These are phyloP conservation scores for Moxostoma hubbsi DNA, from an alignment of 2,797 vertebrate species.

Conservation along the genomic window DNA sequence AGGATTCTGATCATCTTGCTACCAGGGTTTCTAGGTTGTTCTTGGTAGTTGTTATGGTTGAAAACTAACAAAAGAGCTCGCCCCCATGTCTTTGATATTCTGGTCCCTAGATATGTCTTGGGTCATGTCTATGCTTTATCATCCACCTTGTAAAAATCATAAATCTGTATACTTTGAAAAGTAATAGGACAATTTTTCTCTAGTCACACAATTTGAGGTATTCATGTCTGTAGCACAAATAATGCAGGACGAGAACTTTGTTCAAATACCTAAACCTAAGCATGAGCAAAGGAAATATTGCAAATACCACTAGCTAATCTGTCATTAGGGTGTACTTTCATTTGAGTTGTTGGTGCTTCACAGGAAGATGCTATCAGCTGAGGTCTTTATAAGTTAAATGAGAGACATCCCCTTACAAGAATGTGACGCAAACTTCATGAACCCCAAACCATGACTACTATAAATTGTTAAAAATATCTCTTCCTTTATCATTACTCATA, in stretches of 20 bases:
- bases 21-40: not conserved
- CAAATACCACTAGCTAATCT: not conserved
- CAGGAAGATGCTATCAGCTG: not conserved
- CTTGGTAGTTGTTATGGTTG: not conserved
- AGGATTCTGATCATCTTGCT: not conserved
- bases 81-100: not conserved
- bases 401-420: constrained; percentile 14
- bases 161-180: no score
- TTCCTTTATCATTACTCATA: not conserved
- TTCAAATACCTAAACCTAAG: not conserved
- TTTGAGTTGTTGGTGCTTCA: constrained; percentile 9
- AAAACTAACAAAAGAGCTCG: not conserved
- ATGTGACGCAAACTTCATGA: constrained; percentile 20
- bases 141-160: no score
- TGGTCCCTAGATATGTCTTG: not conserved
- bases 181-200: no score
- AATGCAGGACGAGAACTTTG: not conserved
- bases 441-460: constrained; percentile 28
- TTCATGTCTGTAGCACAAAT: not conserved
- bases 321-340: not conserved
- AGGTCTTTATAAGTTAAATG: not conserved
- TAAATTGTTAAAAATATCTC: constrained; percentile 17
- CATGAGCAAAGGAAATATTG: not conserved
- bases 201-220: not conserved
- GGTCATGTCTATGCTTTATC: not conserved